Evolutionary conservation across 2,888 invertebrate genomes (phyloP).

Genomic region (Chymomyza amoena): DNA sequence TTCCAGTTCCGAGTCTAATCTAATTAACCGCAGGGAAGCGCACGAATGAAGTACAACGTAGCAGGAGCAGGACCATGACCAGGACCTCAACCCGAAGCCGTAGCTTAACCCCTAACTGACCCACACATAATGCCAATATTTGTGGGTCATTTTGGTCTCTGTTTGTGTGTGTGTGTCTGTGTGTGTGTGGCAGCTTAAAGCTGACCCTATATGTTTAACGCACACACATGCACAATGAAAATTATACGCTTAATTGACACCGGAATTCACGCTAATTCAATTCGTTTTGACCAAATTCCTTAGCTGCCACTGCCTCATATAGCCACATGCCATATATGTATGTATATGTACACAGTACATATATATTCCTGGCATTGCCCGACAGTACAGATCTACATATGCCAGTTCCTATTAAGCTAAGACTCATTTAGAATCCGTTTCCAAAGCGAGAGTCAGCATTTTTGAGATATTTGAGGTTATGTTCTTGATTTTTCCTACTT

Average conservation of each 20-base stretch:
- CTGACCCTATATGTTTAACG: conserved; percentile 8
- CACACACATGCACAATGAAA: conserved; percentile 22
- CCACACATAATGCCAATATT: conserved; percentile 30
- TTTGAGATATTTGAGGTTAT: too few species aligned
- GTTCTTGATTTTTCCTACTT: too few species aligned
- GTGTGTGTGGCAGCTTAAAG: conserved; percentile 21
- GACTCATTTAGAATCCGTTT: too few species aligned
- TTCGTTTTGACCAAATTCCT: conserved; percentile 26
- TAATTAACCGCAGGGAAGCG: conserved; percentile 50
- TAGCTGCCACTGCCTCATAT: conserved; percentile 15
- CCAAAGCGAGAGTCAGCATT: too few species aligned
- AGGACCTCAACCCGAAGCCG: background rate
- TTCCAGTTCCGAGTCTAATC: conserved; percentile 43
- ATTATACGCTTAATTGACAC: conserved; percentile 61
- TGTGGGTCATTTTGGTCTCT: conserved; percentile 28
- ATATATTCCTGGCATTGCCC: too few species aligned
- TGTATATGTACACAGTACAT: background rate
- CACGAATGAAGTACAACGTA: background rate
- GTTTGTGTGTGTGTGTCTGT: conserved; percentile 18
- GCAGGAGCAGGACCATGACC: conserved; percentile 21
- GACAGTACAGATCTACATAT: too few species aligned
- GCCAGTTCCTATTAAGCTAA: too few species aligned
- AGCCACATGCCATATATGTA: background rate
- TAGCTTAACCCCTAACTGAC: background rate
- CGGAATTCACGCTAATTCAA: conserved; percentile 62